Evolutionary conservation across 2,113 vertebrate genomes (phyloP).

Genomic region (Picathartes gymnocephalus): DNA sequence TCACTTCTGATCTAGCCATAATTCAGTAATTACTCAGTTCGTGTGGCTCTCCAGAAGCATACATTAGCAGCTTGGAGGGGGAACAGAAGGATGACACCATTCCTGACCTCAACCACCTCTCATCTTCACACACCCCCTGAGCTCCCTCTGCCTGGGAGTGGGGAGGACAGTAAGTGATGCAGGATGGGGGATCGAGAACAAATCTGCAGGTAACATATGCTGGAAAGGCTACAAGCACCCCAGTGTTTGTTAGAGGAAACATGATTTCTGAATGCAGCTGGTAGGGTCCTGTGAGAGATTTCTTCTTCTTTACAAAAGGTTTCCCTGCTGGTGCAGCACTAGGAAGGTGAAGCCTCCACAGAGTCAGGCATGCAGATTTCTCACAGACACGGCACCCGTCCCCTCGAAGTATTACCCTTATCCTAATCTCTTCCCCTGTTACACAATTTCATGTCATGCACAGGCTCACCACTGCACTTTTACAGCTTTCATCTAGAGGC

Average conservation of each 20-base stretch:
- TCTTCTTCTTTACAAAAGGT: neutral
- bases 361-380: neutral
- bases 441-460: neutral
- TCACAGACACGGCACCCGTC: neutral
- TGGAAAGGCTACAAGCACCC: neutral
- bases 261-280: neutral
- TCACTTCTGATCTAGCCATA: constrained; percentile 19
- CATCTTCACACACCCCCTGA: neutral
- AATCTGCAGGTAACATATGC: neutral
- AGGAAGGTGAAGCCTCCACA: neutral
- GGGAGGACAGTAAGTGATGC: neutral
- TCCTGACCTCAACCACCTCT: neutral
- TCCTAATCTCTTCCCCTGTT: neutral
- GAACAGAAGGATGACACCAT: neutral
- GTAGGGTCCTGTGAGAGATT: neutral
- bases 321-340: neutral
- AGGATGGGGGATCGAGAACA: neutral
- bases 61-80: neutral
- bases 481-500: constrained; percentile 25
- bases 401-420: neutral
- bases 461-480: neutral
- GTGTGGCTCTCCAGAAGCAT: neutral
- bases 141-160: neutral
- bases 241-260: neutral
- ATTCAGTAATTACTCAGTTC: constrained; percentile 25